A percentile compares a stretch with the other conserved stretches of the same genome.
Evolutionary conservation across 2,888 invertebrate genomes (phyloP).

Genomic region (Mythimna lalbum): DNA sequence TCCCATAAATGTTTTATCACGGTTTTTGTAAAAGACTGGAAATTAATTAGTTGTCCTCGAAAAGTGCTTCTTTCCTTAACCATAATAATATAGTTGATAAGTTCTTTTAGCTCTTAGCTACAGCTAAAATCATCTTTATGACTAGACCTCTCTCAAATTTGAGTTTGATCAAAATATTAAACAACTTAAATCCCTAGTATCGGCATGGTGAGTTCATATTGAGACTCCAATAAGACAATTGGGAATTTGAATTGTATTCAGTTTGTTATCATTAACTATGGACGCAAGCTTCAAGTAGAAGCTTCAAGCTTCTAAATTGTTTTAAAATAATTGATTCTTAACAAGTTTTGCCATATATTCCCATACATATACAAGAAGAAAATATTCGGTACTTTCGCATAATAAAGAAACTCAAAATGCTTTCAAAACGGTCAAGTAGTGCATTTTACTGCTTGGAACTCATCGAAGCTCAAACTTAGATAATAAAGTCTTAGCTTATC

Average conservation of each 20-base stretch:
- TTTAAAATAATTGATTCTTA: too few species aligned
- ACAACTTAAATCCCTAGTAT: too few species aligned
- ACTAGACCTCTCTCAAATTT: too few species aligned
- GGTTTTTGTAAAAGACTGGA: constrained; percentile 9
- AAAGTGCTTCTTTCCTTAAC: neutral
- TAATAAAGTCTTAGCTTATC: neutral
- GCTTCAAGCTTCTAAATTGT: too few species aligned
- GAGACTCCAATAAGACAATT: constrained; percentile 15
- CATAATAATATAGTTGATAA: too few species aligned
- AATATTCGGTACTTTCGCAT: too few species aligned
- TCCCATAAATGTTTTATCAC: constrained; percentile 14
- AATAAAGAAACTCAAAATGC: neutral
- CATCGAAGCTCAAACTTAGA: neutral
- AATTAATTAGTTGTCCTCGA: neutral
- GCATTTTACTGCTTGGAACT: neutral
- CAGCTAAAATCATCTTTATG: neutral
- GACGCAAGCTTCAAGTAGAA: too few species aligned
- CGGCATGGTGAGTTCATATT: constrained; percentile 1
- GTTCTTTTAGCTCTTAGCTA: too few species aligned
- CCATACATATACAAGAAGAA: too few species aligned
- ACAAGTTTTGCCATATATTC: too few species aligned
- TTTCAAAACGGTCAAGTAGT: too few species aligned
- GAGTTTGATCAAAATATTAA: neutral
- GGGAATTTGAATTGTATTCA: neutral
- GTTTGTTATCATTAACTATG: too few species aligned